Evolutionary conservation across 2,113 vertebrate genomes (phyloP).

Genomic region (Hydrochoerus hydrochaeris): DNA sequence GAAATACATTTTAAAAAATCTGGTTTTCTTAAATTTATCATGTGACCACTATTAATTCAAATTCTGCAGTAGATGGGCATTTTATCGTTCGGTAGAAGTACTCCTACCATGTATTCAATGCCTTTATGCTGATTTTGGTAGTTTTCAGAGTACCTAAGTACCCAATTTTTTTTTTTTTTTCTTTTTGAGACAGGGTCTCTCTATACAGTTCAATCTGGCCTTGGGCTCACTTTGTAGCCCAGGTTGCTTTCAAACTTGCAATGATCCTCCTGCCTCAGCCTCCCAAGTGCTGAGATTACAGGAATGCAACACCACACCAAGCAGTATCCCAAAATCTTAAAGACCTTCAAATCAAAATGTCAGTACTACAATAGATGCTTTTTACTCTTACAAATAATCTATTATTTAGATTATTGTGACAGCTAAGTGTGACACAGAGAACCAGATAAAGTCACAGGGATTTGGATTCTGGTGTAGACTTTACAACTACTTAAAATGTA

Average conservation of each 20-base stretch:
- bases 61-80: background rate
- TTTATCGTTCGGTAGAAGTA: conserved; percentile 32
- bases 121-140: background rate
- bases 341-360: background rate
- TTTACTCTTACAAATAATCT: no score
- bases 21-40: background rate
- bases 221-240: no score
- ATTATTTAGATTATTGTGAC: no score
- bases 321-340: background rate
- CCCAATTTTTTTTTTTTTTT: no score
- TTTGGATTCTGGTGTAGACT: background rate
- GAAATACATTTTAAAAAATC: background rate
- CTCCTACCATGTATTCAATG: background rate
- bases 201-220: no score
- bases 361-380: no score
- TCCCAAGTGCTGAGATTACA: no score
- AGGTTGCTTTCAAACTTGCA: no score
- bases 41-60: background rate
- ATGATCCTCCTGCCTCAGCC: no score
- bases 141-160: background rate
- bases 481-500: background rate
- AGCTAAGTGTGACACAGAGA: background rate
- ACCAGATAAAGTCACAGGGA: background rate
- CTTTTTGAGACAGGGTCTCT: no score
- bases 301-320: no score